These are phyloP conservation scores for Ciconia stormi DNA, from an alignment of 2,113 vertebrate species.

Conservation along the genomic window DNA sequence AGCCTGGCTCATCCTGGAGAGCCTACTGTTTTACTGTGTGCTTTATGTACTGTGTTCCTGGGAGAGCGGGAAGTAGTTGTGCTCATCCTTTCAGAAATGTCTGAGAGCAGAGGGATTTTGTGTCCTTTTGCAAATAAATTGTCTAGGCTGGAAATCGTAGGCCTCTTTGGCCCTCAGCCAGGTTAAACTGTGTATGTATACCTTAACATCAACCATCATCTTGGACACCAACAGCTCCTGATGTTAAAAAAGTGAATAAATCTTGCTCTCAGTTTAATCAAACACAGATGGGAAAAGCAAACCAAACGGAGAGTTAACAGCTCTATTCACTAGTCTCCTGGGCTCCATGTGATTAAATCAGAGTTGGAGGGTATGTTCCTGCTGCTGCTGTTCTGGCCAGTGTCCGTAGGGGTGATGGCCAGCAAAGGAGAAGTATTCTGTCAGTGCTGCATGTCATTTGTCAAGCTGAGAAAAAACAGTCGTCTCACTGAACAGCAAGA, in stretches of 20 bases:
- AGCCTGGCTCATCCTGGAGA: background rate
- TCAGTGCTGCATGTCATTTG: constrained; percentile 48
- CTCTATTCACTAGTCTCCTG: constrained; percentile 64
- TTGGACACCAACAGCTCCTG: constrained; percentile 40
- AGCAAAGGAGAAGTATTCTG: constrained; percentile 37
- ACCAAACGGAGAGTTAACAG: constrained; percentile 54
- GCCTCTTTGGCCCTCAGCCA: constrained; percentile 35
- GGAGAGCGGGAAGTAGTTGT: background rate
- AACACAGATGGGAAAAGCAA: constrained; percentile 68
- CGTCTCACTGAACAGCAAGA: constrained; percentile 8
- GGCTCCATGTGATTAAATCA: constrained; percentile 57
- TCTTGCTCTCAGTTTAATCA: constrained; percentile 55
- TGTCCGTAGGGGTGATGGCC: constrained; percentile 63
- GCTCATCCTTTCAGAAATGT: constrained; percentile 20
- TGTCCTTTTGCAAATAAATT: constrained; percentile 46
- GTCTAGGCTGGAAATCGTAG: constrained; percentile 13
- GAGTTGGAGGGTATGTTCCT: constrained; percentile 44
- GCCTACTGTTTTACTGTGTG: background rate
- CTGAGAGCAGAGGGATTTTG: constrained; percentile 21
- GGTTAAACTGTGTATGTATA: constrained; percentile 49
- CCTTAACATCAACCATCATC: constrained; percentile 42
- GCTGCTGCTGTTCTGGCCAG: constrained; percentile 69
- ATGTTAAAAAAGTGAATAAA: constrained; percentile 50
- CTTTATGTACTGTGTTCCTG: constrained; percentile 5
- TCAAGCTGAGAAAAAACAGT: constrained; percentile 57